Percentiles rank a stretch among this genome's conserved stretches.
phyloP scores from a whole-genome alignment of 2,113 vertebrate genomes.

The Electrona antarctica region DNA sequence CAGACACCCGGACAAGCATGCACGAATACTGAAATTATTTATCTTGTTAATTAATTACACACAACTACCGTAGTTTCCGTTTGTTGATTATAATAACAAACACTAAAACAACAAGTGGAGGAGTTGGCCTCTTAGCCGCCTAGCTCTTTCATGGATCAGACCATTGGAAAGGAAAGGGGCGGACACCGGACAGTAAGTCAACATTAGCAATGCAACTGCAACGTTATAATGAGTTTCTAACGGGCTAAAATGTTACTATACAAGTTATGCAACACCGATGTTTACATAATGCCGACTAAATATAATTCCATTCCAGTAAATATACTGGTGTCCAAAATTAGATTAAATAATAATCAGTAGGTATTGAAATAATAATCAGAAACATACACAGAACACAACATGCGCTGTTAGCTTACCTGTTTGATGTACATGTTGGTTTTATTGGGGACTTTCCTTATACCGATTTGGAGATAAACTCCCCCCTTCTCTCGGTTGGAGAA shows the following conservation, averaged over 20 bases:
- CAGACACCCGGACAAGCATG: too few relatives aligned
- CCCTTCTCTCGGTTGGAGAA: constrained; percentile 64
- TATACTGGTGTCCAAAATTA: not conserved
- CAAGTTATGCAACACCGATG: too few relatives aligned
- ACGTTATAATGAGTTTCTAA: not conserved
- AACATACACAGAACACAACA: constrained; percentile 6
- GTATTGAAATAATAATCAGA: constrained; percentile 13
- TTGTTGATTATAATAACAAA: not conserved
- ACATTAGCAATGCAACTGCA: not conserved
- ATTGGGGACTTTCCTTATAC: constrained; percentile 41
- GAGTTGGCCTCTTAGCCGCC: constrained; percentile 42
- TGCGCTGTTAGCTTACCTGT: constrained; percentile 72
- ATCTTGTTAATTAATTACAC: too few relatives aligned
- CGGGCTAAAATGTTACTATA: too few relatives aligned
- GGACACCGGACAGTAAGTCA: constrained; percentile 36
- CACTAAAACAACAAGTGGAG: not conserved
- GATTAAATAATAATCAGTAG: constrained; percentile 18
- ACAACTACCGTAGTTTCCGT: too few relatives aligned
- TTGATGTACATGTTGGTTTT: constrained; percentile 80
- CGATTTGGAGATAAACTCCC: constrained; percentile 46
- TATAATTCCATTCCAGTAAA: not conserved
- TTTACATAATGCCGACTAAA: not conserved
- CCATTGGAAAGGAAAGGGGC: constrained; percentile 20
- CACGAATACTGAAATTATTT: too few relatives aligned
- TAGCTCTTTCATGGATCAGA: not conserved